phyloP scores from a whole-genome alignment of 2,797 vertebrate species.

The Rhinogobio ventralis region DNA sequence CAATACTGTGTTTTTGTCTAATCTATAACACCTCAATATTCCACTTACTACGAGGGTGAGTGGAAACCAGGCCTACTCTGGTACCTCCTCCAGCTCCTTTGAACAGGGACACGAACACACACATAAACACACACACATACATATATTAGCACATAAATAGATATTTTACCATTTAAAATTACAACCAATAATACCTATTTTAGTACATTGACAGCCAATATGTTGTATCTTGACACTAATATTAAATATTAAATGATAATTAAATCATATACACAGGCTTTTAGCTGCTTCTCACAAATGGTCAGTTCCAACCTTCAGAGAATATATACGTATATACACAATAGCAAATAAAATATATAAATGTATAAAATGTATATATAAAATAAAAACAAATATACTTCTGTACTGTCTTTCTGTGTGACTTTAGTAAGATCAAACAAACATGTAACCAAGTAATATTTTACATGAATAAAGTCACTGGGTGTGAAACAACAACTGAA shows the following conservation, averaged over 20 bases:
- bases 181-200: background rate
- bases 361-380: too few species aligned
- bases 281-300: background rate
- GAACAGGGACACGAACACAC: background rate
- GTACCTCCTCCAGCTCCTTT: constrained; percentile 25
- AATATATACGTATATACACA: too few species aligned
- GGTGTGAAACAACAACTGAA: background rate
- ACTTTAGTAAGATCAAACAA: background rate
- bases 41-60: constrained; percentile 21
- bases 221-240: background rate
- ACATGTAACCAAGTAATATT: background rate
- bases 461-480: background rate
- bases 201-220: background rate
- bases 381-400: too few species aligned
- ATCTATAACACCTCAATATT: constrained; percentile 13
- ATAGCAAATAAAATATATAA: too few species aligned
- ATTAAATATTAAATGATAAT: too few species aligned
- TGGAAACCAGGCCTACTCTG: constrained; percentile 45
- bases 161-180: background rate
- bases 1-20: background rate
- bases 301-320: background rate
- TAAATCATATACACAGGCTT: background rate
- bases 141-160: background rate
- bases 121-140: background rate
- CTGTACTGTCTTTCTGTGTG: background rate